Conservation (phyloP, 2,113 vertebrate genomes). For the Glaucomys volans region DNA sequence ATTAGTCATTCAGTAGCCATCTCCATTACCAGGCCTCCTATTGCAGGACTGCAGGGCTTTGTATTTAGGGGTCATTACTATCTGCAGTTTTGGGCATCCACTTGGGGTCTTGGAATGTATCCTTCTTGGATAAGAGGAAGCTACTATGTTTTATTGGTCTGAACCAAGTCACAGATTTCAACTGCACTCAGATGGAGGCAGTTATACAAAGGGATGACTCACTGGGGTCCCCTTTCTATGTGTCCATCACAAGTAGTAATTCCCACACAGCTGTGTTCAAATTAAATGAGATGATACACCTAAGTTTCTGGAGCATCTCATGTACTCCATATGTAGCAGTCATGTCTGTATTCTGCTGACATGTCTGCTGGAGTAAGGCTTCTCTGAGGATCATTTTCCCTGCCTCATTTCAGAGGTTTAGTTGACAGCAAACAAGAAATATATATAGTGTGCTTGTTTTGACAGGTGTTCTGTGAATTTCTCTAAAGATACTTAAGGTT, state of each 20-base stretch:
- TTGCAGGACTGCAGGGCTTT: not conserved
- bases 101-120: not conserved
- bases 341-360: not conserved
- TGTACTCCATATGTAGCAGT: not conserved
- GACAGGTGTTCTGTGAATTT: constrained; percentile 7
- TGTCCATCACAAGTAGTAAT: not conserved
- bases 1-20: not conserved
- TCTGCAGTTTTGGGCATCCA: too few species aligned
- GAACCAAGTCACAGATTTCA: not conserved
- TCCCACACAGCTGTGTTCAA: not conserved
- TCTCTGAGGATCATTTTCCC: not conserved
- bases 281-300: not conserved
- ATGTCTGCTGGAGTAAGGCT: not conserved
- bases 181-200: not conserved
- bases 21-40: not conserved
- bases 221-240: not conserved
- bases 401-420: not conserved
- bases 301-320: not conserved
- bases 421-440: not conserved
- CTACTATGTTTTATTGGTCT: not conserved
- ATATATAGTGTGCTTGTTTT: not conserved
- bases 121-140: not conserved
- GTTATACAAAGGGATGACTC: not conserved
- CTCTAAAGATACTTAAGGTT: not conserved
- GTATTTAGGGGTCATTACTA: not conserved